These are phyloP conservation scores for Chrysocyon brachyurus DNA, from an alignment of 2,797 vertebrate genomes.

Conservation along the genomic window DNA sequence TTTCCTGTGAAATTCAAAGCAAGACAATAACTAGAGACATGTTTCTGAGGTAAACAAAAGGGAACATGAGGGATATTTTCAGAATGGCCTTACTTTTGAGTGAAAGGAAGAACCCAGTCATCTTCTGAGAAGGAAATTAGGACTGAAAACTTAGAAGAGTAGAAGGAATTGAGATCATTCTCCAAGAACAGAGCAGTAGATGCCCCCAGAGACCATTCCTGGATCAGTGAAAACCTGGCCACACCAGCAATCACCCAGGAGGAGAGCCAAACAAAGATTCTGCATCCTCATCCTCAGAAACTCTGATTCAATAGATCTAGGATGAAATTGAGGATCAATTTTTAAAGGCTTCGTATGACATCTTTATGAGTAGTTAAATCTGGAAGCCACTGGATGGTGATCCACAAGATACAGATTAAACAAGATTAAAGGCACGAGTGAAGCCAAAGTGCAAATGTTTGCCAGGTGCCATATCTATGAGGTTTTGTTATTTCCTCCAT, in stretches of 20 bases:
- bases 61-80: background rate
- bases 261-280: background rate
- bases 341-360: background rate
- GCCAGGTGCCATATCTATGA: background rate
- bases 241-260: background rate
- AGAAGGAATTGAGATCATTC: background rate
- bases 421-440: background rate
- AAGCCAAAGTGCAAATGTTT: background rate
- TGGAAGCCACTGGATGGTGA: background rate
- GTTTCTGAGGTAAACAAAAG: background rate
- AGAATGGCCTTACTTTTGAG: background rate
- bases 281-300: background rate
- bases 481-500: conserved; percentile 27
- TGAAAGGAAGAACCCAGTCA: background rate
- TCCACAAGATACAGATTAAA: background rate
- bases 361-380: background rate
- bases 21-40: background rate
- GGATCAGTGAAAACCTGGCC: background rate
- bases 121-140: background rate
- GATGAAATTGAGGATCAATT: background rate
- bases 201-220: background rate
- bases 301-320: background rate
- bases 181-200: background rate
- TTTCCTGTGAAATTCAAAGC: conserved; percentile 20
- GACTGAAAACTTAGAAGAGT: background rate